Evolutionary conservation across 2,888 invertebrate genomes (phyloP), one percentile per base, ranked within the genome.

Genomic region (Troides oblongomaculatus): DNA sequence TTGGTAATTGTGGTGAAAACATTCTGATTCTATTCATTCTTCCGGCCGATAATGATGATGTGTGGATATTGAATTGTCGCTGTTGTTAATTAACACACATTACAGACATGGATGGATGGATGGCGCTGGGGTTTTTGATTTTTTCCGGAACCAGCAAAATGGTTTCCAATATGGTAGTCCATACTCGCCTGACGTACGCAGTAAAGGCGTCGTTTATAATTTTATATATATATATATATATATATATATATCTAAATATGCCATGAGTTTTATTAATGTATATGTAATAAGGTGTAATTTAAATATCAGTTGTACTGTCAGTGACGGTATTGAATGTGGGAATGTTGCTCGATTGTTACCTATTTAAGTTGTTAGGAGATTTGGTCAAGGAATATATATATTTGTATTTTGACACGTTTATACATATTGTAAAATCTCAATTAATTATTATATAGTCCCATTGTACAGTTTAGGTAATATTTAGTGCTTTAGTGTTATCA

Each of bases 321-420:
- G 89, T 89, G 63, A 39, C 89, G 89, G 87, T 88, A 86, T 85
- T 83, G 83, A 83, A 85, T 86, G 83, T 87, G 84, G 46, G 84
- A 84, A 87, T 82, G 83, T 88, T 88, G 84, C 87, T 88, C 86
- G 88, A 88, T 90, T 88, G 91, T 92, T 92, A 91, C 91, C 89
- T 87, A 84, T 83, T 90, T n/a, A 89, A 86, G 86, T 88, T 86
- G 86, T 87, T 83, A 87, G 84, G 80, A 84, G 83, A 83, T 84
- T 85, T 83, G 86, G 87, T 85, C 86, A 85, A 60, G 81, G 88
- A 83, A 87, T 46, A 46, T 46, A 46, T 53, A 53, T 87, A 85
- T 89, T 90, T 89, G 90, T 92, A 92, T 92, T 92, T 92, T 92
- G 86, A 89, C 92, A 92, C 86, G 85, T 92, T 91, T 92, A 91